Evolutionary conservation across 2,113 vertebrate species (phyloP).

Genomic region (Neolamprologus longior): DNA sequence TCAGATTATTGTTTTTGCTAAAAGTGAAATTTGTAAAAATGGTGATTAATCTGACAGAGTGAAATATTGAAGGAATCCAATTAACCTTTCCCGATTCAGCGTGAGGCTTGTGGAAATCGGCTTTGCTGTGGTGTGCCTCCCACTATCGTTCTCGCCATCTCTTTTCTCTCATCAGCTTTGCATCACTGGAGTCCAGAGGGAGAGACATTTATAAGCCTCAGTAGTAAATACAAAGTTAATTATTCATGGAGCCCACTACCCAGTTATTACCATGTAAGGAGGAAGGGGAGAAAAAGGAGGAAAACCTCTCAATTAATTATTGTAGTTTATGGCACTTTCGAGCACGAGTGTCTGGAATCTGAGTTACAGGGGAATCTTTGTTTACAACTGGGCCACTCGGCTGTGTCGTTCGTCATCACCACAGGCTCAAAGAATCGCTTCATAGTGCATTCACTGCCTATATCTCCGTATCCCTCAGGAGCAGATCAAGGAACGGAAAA

Average conservation of each 20-base stretch:
- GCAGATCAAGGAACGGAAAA: slow-evolving; percentile 42
- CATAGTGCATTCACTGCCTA: not conserved
- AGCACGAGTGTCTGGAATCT: not conserved
- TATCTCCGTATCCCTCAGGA: slow-evolving; percentile 28
- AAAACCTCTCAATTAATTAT: slow-evolving; percentile 3
- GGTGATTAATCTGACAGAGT: not conserved
- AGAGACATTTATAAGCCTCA: slow-evolving; percentile 28
- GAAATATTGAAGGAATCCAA: slow-evolving; percentile 11
- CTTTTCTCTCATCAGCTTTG: slow-evolving; percentile 1
- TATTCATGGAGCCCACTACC: not conserved
- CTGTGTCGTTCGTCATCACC: not conserved
- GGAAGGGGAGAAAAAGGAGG: not conserved
- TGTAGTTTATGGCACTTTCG: not conserved
- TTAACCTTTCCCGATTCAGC: slow-evolving; percentile 24
- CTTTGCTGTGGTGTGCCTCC: not conserved
- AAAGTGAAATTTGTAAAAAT: not conserved
- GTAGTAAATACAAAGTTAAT: slow-evolving; percentile 10
- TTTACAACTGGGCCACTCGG: not conserved
- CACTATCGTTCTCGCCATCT: not conserved
- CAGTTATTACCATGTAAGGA: not conserved
- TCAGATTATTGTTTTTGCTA: not conserved
- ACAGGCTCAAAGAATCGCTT: not conserved
- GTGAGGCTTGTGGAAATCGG: not conserved
- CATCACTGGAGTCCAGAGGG: slow-evolving; percentile 1
- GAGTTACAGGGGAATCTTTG: not conserved